Evolutionary conservation across 1,140 invertebrate genomes (phyloP), one percentile per base, ranked within the genome.

Genomic region (Lethocerus indicus): DNA sequence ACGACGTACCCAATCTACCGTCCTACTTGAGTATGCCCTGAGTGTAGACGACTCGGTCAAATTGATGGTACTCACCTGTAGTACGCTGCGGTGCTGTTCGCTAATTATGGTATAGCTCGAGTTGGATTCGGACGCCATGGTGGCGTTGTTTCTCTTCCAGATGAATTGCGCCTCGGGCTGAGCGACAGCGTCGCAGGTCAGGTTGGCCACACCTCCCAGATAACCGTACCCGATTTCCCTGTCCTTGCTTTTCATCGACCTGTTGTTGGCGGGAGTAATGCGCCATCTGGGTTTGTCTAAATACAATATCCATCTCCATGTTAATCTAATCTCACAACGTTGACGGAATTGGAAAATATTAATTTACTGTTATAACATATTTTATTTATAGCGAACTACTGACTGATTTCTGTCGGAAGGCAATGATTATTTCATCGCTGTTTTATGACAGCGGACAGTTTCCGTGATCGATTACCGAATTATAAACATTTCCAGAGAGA

Each of bases 261-360:
- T 23, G 25, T 27, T 23, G 14, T 51, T 23, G 37, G 21, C 37
- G n/a, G 21, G 21, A 39, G 37, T 14, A 4, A 16, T 24, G 16
- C 21, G 37, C 49, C 49, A 51, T 18, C 36, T 35, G 1, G 49
- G 49, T 24, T 45, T 51, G 18, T 51, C 49, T 51, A 28, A 45
- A 51, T 24, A 16, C 12, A n/a, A 29, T n/a, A 46, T n/a, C n/a
- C n/a, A n/a, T n/a, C n/a, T n/a, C n/a, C n/a, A n/a, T n/a, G n/a
- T n/a, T n/a, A n/a, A n/a, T n/a, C n/a, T n/a, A n/a, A n/a, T n/a
- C n/a, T n/a, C n/a, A n/a, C n/a, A n/a, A n/a, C n/a, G n/a, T n/a
- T n/a, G n/a, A n/a, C n/a, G n/a, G n/a, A n/a, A n/a, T n/a, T n/a
- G n/a, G n/a, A n/a, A n/a, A n/a, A n/a, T n/a, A n/a, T n/a, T n/a